Base-by-base conservation (phyloP, 2,888 invertebrate species). In the Plebejus melissa region DNA sequence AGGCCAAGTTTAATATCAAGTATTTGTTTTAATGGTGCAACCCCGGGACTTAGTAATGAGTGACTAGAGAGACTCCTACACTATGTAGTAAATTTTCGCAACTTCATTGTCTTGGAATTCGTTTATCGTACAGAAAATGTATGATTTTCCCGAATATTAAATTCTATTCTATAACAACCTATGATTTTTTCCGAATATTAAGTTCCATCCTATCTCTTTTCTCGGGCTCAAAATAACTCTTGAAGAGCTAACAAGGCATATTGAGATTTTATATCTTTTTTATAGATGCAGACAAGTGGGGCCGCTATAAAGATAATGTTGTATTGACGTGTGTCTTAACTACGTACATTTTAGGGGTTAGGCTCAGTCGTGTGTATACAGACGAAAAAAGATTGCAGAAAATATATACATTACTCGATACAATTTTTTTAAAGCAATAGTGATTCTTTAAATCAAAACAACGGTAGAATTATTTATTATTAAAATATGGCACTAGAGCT, bases 251-350 rank as follows among this genome's bases (percentile, higher is more conserved):
- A 41, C 0, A 41, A 9, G 16, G 65, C 65, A 65, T 65, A 65
- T 65, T 36, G 32, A 65, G 65, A 65, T 65, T 65, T 65, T 65
- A 65, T 65, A 36, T 32, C 65, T 65, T 65, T 65, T 65, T 65
- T 65, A 65, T 65, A 28, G 60, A 60, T 11, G 22, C 22, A 60
- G 28, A 65, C 65, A 32, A 65, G 65, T 65, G 65, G 65, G 32
- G 32, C 32, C 65, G 65, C 32, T 36, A 32, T 65, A 65, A 36
- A 65, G 5, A 16, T 36, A 65, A 65, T 65, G 65, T 65, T 32
- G 32, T 65, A 65, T 65, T 65, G 65, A 36, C 32, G 65, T 65
- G 65, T 32, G 36, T 36, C 32, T 3, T 36, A 28, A 36, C 5
- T 5, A 32, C 65, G 5, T 5, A 32, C 6, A 11, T 65, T 65